Evolutionary conservation across 2,888 invertebrate genomes (phyloP).

Genomic region (Sminthurinus aureus): DNA sequence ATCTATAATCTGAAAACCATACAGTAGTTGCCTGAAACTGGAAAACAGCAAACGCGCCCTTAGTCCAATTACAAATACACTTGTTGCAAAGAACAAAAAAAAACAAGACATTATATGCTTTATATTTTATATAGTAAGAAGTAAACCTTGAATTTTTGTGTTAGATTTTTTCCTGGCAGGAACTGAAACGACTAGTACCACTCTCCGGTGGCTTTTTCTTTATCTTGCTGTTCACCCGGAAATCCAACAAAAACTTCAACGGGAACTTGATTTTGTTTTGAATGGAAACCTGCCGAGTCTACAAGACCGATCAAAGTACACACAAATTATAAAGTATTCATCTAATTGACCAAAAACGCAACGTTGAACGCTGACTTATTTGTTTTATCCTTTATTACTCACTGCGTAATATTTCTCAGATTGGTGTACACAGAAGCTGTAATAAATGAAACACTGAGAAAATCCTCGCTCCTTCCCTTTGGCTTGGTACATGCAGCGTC

Average conservation of each 20-base stretch:
- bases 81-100: no score
- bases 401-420: neutral
- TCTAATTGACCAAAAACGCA: neutral
- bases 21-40: no score
- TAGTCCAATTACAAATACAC: no score
- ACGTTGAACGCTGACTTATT: neutral
- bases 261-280: slow-evolving; percentile 22
- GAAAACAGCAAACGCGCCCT: no score
- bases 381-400: neutral
- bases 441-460: no score
- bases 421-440: no score
- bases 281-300: neutral
- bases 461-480: neutral
- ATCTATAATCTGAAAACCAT: no score
- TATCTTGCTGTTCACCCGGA: slow-evolving; percentile 14
- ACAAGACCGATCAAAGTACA: neutral
- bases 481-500: neutral
- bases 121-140: no score
- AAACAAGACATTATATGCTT: no score
- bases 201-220: neutral
- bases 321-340: neutral
- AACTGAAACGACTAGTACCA: neutral
- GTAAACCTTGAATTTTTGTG: neutral
- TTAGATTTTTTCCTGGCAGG: slow-evolving; percentile 21
- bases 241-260: neutral